Conservation (phyloP, 2,797 vertebrate genomes). For the Nasua narica region DNA sequence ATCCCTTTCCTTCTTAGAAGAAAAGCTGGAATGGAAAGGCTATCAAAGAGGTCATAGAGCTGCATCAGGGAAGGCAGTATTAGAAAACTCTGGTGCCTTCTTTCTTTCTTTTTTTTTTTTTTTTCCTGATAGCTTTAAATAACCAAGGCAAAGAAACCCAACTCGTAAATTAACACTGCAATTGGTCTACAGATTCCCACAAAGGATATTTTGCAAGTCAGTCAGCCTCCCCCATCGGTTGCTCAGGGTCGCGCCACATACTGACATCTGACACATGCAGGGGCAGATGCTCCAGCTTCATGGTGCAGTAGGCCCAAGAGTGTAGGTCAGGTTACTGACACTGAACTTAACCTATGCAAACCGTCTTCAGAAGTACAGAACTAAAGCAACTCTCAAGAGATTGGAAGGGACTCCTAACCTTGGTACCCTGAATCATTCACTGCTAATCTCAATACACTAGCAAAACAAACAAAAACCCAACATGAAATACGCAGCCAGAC, state of each 20-base stretch:
- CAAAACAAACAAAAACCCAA: not conserved
- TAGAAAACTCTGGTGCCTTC: not conserved
- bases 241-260: not conserved
- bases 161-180: not conserved
- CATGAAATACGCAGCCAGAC: not conserved
- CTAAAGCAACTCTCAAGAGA: not conserved
- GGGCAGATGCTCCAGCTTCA: not conserved
- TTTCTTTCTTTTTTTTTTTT: not conserved
- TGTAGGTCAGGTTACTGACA: not conserved
- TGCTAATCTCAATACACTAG: not conserved
- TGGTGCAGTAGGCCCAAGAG: accelerated
- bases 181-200: not conserved
- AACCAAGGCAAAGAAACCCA: not conserved
- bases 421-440: not conserved
- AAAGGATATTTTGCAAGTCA: not conserved
- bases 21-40: not conserved
- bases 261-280: not conserved
- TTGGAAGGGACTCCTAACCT: not conserved
- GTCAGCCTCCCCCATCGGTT: not conserved
- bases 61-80: not conserved
- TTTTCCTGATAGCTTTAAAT: not conserved
- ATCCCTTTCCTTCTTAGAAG: not conserved
- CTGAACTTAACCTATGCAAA: not conserved
- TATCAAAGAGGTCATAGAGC: not conserved
- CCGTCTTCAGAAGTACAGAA: not conserved